Base-by-base conservation (phyloP, 2,797 vertebrate genomes). In the Melanotaenia nigrans region DNA sequence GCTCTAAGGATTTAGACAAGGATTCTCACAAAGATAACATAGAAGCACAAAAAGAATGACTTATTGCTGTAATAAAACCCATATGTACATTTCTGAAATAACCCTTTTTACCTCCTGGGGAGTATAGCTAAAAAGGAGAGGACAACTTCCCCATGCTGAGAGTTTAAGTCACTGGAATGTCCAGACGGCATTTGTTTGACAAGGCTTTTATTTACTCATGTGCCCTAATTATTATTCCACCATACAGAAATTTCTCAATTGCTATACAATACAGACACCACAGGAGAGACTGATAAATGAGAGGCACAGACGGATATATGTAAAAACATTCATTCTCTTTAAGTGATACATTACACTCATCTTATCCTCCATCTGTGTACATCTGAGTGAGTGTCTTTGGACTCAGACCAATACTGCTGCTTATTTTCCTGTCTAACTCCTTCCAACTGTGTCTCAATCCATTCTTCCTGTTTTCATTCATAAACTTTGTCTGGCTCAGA, bases 381-480 rank as follows among this genome's bases (percentile, higher is more conserved):
- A 58, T 78, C 20, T 80, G 51, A 75, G 53, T 61, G 40, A 60
- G 61, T 71, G 68, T 77, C 28, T 62, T 40, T 70, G 76, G 62
- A 64, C 51, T 59, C 3, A 0, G 20, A 85, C 67, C 71, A 12
- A 3, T 18, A 33, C 73, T 85, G 77, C 87, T 85, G 85, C 85
- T 90, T 87, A 78, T 90, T 85, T 87, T 87, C 79, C 73, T 80
- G 82, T 83, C 77, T 59, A 77, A 71, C 59, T 83, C 65, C 64
- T 58, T 82, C 79, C 69, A 83, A 70, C 73, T 72, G 72, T 67
- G 76, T 78, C 71, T 87, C 78, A 79, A 86, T 85, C 87, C 80
- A 87, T 81, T 77, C 87, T 87, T 92, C 90, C 90, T 91, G 90
- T 90, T 91, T 89, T 91, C 82, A 89, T 89, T 90, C 86, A 92